These are phyloP conservation scores for Cottus gobio DNA, from an alignment of 2,113 vertebrate genomes.

Conservation along the genomic window DNA sequence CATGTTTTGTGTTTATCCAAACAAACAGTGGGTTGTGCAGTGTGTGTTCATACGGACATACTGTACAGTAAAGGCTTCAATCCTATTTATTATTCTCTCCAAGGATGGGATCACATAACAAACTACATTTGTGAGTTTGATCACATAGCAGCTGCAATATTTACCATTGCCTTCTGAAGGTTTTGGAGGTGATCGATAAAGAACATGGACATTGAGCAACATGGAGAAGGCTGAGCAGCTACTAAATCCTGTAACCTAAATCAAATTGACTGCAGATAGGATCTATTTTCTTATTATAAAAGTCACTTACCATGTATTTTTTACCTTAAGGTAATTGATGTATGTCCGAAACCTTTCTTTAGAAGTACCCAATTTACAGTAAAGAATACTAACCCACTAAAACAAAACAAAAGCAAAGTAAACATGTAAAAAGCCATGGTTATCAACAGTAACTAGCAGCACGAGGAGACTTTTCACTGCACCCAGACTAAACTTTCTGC, in stretches of 20 bases:
- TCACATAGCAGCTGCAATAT: not conserved
- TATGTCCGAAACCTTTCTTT: slow-evolving; percentile 1
- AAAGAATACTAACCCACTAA: slow-evolving; percentile 1
- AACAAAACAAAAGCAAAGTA: slow-evolving; percentile 30
- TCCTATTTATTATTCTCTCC: not conserved
- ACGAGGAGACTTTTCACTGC: not conserved
- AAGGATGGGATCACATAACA: not conserved
- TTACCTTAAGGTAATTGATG: not conserved
- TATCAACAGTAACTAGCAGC: slow-evolving; percentile 9
- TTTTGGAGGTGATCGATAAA: not conserved
- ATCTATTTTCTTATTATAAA: not conserved
- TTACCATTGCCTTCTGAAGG: not conserved
- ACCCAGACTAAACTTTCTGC: not conserved
- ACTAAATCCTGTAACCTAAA: not conserved
- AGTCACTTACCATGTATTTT: not conserved
- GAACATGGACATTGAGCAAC: not conserved
- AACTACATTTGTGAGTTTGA: not conserved
- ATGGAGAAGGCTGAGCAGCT: not conserved
- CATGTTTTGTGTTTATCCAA: not conserved
- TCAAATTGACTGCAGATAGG: not conserved
- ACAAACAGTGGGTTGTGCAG: not conserved
- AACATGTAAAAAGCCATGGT: not conserved
- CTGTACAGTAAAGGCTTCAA: not conserved
- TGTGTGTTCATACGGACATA: not conserved
- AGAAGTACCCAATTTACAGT: not conserved